Percentiles rank a stretch among this genome's conserved stretches.
These are phyloP conservation scores for Hyposoter dolosus DNA, from an alignment of 2,888 invertebrate genomes.

Conservation along the genomic window DNA sequence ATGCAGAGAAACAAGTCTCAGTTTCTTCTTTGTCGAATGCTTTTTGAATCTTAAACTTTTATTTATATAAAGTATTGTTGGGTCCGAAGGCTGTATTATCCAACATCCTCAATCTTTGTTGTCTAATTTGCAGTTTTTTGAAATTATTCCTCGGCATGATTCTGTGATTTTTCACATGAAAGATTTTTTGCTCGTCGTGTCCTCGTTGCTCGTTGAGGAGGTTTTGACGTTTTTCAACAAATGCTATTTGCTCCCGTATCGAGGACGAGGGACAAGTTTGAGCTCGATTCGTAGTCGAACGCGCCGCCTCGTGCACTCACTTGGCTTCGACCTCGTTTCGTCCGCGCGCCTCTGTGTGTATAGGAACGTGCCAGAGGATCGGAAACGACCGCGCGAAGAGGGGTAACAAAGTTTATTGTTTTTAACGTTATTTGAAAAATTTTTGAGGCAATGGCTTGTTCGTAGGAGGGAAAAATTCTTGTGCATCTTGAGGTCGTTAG, in stretches of 20 bases:
- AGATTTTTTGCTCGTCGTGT: too few relatives aligned
- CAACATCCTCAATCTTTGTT: too few relatives aligned
- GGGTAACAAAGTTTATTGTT: neutral
- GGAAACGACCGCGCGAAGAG: neutral
- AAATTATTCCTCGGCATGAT: neutral
- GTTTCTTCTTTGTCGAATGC: too few relatives aligned
- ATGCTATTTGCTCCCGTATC: conserved; percentile 48
- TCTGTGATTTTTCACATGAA: neutral
- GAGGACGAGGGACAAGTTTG: conserved; percentile 60
- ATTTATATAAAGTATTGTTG: too few relatives aligned
- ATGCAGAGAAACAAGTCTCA: too few relatives aligned
- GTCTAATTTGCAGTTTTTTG: neutral
- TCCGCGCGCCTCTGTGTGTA: neutral
- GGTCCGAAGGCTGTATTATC: too few relatives aligned
- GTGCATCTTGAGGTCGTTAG: neutral
- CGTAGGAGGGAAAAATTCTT: too few relatives aligned
- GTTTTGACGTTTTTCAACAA: neutral
- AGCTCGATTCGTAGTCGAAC: conserved; percentile 53
- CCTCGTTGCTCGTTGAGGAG: neutral
- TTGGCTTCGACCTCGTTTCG: conserved; percentile 68
- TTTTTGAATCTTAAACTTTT: too few relatives aligned
- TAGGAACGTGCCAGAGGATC: conserved; percentile 4
- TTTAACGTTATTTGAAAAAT: too few relatives aligned
- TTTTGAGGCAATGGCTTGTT: too few relatives aligned
- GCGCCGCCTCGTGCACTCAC: conserved; percentile 53